A percentile compares a stretch with the other conserved stretches of the same genome.
These are phyloP conservation scores for Fratercula arctica DNA, from an alignment of 2,797 vertebrate genomes.

Conservation along the genomic window DNA sequence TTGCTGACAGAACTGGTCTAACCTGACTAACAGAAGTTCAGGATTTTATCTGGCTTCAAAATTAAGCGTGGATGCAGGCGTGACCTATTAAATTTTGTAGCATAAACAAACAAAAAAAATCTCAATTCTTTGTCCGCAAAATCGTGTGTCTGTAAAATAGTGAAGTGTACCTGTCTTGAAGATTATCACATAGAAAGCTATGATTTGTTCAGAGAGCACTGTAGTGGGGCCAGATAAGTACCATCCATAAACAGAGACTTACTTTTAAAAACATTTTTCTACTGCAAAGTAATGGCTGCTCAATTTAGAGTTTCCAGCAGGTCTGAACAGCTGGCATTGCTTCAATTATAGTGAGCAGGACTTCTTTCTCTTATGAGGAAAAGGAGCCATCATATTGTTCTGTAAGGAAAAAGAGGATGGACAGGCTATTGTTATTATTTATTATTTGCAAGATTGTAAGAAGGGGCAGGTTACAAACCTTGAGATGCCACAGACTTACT, in stretches of 20 bases:
- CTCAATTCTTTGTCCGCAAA: not conserved
- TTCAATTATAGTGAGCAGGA: not conserved
- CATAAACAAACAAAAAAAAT: not conserved
- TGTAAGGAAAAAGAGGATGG: not conserved
- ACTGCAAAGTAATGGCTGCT: not conserved
- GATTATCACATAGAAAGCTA: not conserved
- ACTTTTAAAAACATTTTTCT: not conserved
- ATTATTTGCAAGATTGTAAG: not conserved
- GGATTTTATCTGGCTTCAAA: constrained; percentile 42
- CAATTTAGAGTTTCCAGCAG: not conserved
- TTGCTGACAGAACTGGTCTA: constrained; percentile 33
- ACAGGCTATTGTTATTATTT: not conserved
- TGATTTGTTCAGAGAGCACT: not conserved
- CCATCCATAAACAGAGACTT: not conserved
- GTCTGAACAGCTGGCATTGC: not conserved
- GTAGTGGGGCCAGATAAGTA: not conserved
- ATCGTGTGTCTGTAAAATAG: not conserved
- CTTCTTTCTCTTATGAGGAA: not conserved
- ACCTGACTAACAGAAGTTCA: constrained; percentile 9
- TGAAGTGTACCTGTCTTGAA: not conserved
- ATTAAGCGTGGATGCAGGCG: not conserved
- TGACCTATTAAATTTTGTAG: not conserved
- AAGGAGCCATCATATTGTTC: not conserved
- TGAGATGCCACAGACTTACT: not conserved
- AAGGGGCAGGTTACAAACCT: not conserved